Conservation (phyloP, 2,888 invertebrate species). For the Lepidocyrtoides sp. region DNA sequence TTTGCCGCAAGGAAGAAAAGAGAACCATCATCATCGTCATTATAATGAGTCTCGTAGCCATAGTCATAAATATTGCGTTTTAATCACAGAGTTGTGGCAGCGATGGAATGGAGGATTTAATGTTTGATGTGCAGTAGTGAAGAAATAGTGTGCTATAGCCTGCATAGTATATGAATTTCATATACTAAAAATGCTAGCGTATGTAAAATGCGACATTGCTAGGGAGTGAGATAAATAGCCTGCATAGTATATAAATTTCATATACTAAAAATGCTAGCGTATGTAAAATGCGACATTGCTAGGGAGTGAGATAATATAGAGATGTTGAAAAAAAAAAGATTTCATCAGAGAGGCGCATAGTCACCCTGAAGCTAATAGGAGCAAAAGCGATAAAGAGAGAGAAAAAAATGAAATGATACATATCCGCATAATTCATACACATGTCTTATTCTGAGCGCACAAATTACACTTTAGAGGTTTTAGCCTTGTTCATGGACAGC, state of each 20-base stretch:
- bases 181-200: too few species aligned
- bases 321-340: not conserved
- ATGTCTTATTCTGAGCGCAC: not conserved
- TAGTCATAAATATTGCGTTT: not conserved
- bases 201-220: too few species aligned
- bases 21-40: not conserved
- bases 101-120: not conserved
- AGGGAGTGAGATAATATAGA: too few species aligned
- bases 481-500: not conserved
- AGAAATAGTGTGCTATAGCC: too few species aligned
- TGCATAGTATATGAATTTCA: too few species aligned
- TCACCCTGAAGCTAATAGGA: not conserved
- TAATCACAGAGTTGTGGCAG: not conserved
- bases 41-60: not conserved
- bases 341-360: not conserved
- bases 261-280: too few species aligned
- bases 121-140: too few species aligned
- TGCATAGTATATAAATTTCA: too few species aligned
- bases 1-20: not conserved
- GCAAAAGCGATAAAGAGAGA: not conserved
- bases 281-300: too few species aligned
- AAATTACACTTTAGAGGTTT: not conserved
- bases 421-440: not conserved
- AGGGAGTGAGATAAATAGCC: too few species aligned
- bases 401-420: slow-evolving; percentile 1